Conservation (phyloP, 2,797 vertebrate genomes). For the Tapirus indicus region DNA sequence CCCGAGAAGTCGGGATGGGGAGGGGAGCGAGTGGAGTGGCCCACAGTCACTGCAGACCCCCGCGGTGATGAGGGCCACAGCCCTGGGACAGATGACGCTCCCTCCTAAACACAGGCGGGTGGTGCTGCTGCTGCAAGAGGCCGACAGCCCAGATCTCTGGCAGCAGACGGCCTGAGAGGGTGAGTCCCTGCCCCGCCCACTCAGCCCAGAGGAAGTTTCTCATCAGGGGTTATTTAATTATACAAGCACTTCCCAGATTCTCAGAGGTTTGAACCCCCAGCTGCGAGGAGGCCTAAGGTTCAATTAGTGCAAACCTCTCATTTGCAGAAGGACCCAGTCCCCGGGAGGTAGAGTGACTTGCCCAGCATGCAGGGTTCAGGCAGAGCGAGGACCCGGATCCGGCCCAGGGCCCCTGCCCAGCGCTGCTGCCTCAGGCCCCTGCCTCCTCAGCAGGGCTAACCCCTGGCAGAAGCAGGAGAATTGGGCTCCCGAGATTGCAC, state of each 20-base stretch:
- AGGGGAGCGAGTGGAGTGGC: not conserved
- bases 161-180: not conserved
- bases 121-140: not conserved
- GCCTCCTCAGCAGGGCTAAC: not conserved
- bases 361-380: not conserved
- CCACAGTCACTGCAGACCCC: not conserved
- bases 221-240: conserved; percentile 19
- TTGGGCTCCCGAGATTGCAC: not conserved
- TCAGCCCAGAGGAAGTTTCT: conserved; percentile 15
- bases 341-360: not conserved
- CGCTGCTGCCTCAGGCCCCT: accelerated
- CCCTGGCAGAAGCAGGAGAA: not conserved
- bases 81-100: accelerated
- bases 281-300: not conserved
- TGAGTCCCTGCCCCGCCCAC: not conserved
- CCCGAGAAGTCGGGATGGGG: not conserved
- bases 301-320: not conserved
- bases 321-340: not conserved
- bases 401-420: not conserved
- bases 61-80: not conserved
- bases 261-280: not conserved
- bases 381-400: not conserved
- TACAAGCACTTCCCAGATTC: not conserved
- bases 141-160: not conserved
- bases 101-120: not conserved